phyloP scores from a whole-genome alignment of 2,113 vertebrate genomes.

The Hyaena hyaena region DNA sequence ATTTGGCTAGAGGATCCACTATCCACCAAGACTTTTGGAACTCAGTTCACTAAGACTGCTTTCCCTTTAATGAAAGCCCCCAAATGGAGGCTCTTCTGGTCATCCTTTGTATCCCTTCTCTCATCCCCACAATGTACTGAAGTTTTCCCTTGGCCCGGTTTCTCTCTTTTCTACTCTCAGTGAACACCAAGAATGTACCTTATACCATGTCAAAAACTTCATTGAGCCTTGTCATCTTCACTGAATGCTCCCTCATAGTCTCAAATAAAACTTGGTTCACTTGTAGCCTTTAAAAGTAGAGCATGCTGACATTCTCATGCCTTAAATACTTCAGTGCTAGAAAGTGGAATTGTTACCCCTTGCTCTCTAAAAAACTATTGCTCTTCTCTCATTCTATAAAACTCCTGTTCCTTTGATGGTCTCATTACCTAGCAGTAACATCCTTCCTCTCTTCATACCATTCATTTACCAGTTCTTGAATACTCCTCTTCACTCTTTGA shows the following conservation, averaged over 20 bases:
- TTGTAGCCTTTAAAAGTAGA: neutral
- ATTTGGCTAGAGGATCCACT: neutral
- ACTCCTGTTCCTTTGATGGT: neutral
- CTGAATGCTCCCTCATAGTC: neutral
- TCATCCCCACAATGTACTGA: neutral
- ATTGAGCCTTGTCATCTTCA: neutral
- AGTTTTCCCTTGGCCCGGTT: accelerated
- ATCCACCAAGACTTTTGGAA: neutral
- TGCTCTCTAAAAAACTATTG: neutral
- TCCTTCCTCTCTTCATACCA: neutral
- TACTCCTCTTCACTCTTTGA: neutral
- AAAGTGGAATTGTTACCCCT: neutral
- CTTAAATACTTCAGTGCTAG: neutral
- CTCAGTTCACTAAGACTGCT: neutral
- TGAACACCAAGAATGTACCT: neutral
- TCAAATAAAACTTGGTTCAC: neutral
- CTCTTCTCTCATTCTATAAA: neutral
- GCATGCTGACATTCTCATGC: neutral
- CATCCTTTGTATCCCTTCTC: neutral
- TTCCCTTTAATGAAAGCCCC: neutral
- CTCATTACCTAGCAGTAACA: neutral
- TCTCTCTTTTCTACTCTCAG: neutral
- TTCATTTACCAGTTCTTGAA: neutral
- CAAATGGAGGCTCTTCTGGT: neutral
- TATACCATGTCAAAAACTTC: neutral